These are phyloP conservation scores for Ptyas mucosa DNA, from an alignment of 2,113 vertebrate species.

Conservation along the genomic window DNA sequence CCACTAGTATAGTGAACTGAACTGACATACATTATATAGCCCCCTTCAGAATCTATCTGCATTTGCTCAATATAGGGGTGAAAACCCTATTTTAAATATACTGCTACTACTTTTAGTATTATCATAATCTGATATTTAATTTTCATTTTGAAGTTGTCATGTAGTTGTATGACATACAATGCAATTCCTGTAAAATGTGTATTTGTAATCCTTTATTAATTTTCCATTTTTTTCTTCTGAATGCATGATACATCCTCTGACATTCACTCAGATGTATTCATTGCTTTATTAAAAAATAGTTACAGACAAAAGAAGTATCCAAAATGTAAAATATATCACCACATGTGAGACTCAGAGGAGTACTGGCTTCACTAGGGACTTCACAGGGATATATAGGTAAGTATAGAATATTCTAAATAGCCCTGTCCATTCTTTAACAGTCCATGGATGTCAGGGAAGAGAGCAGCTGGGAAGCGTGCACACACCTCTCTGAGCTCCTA, in stretches of 20 bases:
- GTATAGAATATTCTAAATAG: neutral
- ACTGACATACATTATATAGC: neutral
- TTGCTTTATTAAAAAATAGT: neutral
- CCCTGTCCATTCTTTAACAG: neutral
- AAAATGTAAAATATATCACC: neutral
- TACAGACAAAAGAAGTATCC: neutral
- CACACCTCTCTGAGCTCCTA: neutral
- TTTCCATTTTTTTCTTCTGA: neutral
- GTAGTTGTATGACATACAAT: neutral
- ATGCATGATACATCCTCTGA: neutral
- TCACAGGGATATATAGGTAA: neutral
- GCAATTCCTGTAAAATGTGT: neutral
- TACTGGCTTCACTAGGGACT: neutral
- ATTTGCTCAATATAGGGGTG: neutral
- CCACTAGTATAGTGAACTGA: neutral
- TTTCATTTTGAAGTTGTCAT: neutral
- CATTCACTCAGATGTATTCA: neutral
- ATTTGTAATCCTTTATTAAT: neutral
- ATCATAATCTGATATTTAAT: neutral
- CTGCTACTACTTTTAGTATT: neutral
- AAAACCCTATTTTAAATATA: neutral
- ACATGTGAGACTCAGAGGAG: slow-evolving; percentile 6
- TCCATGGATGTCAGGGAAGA: neutral
- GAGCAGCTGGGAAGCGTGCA: neutral
- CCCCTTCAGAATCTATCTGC: neutral